Conservation (phyloP, 2,888 invertebrate genomes). For the Lagria hirta region DNA sequence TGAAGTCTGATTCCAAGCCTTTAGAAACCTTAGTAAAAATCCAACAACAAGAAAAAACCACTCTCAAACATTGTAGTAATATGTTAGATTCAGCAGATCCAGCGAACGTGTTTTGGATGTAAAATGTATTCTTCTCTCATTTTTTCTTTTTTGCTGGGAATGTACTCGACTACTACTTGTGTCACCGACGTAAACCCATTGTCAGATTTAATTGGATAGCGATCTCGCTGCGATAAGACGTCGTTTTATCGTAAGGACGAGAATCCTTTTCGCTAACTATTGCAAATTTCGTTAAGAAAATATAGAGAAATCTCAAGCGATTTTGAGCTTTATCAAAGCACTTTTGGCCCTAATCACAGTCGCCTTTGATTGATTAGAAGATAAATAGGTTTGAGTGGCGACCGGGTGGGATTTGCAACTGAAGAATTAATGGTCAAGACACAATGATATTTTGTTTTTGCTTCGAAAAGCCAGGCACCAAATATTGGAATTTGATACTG, state of each 20-base stretch:
- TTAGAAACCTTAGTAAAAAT: no score
- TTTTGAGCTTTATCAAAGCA: slow-evolving; percentile 37
- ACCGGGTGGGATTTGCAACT: slow-evolving; percentile 41
- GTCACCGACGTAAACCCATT: slow-evolving; percentile 56
- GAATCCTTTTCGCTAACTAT: slow-evolving; percentile 39
- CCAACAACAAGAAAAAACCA: slow-evolving; percentile 16
- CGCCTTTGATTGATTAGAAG: slow-evolving; percentile 54
- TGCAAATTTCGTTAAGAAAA: slow-evolving; percentile 26
- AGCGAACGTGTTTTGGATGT: no score
- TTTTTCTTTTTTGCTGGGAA: slow-evolving; percentile 35
- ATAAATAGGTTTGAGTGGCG: slow-evolving; percentile 50
- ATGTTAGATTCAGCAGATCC: no score
- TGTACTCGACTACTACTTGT: slow-evolving; percentile 46
- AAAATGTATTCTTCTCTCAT: no score
- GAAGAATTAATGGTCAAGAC: slow-evolving; percentile 6
- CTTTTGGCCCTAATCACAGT: slow-evolving; percentile 44
- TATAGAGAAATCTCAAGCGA: slow-evolving; percentile 31
- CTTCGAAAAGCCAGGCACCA: no score
- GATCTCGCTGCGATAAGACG: slow-evolving; percentile 53
- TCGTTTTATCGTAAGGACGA: slow-evolving; percentile 41
- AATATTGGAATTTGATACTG: no score
- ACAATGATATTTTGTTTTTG: no score
- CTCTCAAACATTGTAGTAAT: no score
- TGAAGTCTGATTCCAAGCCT: no score
- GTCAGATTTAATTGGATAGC: slow-evolving; percentile 59